These are phyloP conservation scores for Neoaliturus tenellus DNA, from an alignment of 2,888 invertebrate species.

Conservation along the genomic window DNA sequence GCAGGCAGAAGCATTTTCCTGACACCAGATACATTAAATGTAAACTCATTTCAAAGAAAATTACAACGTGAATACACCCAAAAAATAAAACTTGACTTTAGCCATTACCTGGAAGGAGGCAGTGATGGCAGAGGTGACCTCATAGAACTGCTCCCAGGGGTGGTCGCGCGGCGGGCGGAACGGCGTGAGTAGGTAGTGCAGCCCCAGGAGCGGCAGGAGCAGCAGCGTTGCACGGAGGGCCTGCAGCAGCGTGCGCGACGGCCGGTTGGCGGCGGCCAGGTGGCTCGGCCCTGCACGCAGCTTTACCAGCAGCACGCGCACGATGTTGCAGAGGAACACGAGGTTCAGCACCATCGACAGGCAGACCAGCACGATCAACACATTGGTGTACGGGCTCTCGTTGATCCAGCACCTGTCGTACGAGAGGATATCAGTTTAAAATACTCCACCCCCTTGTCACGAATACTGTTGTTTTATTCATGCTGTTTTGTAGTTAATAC, in stretches of 20 bases:
- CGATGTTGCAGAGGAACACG: slow-evolving; percentile 92
- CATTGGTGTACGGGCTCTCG: slow-evolving; percentile 80
- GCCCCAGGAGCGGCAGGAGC: slow-evolving; percentile 92
- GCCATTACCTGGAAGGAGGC: slow-evolving; percentile 79
- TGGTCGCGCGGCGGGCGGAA: slow-evolving; percentile 83
- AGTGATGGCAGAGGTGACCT: slow-evolving; percentile 89
- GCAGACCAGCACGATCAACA: slow-evolving; percentile 87
- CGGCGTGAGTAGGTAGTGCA: slow-evolving; percentile 93
- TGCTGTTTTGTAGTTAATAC: too few species aligned
- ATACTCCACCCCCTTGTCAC: too few species aligned
- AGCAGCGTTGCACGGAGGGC: slow-evolving; percentile 85
- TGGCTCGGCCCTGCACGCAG: slow-evolving; percentile 77
- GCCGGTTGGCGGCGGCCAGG: slow-evolving; percentile 75
- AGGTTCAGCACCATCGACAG: slow-evolving; percentile 88
- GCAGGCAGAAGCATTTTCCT: slow-evolving; percentile 94
- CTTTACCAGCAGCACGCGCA: slow-evolving; percentile 90
- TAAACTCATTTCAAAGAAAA: too few species aligned
- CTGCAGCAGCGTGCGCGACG: slow-evolving; percentile 84
- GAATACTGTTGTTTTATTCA: too few species aligned
- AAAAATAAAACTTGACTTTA: too few species aligned
- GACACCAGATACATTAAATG: too few species aligned
- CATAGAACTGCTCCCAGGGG: slow-evolving; percentile 87
- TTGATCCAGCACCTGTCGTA: slow-evolving; percentile 84
- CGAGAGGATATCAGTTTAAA: too few species aligned
- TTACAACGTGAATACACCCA: too few species aligned